phyloP scores from a whole-genome alignment of 2,888 invertebrate species.

The Mesorhabditis belari region DNA sequence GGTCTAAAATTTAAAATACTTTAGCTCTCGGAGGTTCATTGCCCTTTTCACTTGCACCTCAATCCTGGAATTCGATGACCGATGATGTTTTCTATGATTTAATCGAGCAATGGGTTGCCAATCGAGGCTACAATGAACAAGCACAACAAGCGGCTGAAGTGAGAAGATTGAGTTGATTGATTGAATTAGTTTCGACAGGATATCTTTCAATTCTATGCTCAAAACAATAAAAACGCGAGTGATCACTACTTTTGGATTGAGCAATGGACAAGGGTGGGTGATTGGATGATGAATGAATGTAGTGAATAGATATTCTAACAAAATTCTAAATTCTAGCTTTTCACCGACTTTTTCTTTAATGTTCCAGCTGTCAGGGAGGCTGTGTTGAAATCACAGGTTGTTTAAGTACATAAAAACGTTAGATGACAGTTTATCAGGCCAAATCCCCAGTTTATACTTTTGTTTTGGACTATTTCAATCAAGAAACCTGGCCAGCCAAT shows the following conservation, averaged over 20 bases:
- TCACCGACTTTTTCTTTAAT: background rate
- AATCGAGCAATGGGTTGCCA: background rate
- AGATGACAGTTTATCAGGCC: too few relatives aligned
- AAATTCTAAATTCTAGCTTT: too few relatives aligned
- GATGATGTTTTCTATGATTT: background rate
- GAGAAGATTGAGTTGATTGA: too few relatives aligned
- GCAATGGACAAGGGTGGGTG: background rate
- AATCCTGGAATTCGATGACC: too few relatives aligned
- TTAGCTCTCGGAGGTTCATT: too few relatives aligned
- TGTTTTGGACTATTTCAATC: background rate
- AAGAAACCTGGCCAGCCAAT: background rate
- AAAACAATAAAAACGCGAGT: background rate
- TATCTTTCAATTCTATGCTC: background rate
- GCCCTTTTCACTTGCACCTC: too few relatives aligned
- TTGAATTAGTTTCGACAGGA: too few relatives aligned
- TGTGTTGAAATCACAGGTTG: too few relatives aligned
- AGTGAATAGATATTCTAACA: background rate
- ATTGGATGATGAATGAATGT: too few relatives aligned
- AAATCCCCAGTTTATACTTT: background rate
- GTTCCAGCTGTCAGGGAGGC: background rate
- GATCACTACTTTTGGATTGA: background rate
- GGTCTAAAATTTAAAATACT: too few relatives aligned
- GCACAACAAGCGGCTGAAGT: background rate
- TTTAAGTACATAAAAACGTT: too few relatives aligned
- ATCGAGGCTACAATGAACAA: background rate